A percentile compares a stretch with the other conserved stretches of the same genome.
phyloP scores from a whole-genome alignment of 1,140 invertebrate species.

The Copidosoma floridanum region DNA sequence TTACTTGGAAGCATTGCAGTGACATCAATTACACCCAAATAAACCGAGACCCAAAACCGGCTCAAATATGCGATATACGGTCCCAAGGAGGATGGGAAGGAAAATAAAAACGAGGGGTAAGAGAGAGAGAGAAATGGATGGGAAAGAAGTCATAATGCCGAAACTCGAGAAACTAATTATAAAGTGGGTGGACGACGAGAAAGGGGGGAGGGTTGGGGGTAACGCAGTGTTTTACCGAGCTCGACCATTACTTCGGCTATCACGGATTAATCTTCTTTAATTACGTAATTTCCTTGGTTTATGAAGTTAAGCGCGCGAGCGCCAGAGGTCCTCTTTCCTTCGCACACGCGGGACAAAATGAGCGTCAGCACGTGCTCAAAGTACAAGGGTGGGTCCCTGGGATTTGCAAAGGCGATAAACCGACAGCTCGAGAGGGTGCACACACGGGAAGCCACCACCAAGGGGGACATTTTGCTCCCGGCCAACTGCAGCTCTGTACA shows the following conservation, averaged over 20 bases:
- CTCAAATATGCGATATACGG: no score
- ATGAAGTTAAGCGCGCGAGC: slow-evolving; percentile 10
- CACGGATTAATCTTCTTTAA: slow-evolving; percentile 23
- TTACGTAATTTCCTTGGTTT: slow-evolving; percentile 22
- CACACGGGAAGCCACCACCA: no score
- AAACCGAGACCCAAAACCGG: no score
- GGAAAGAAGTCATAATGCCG: no score
- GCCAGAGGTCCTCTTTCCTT: no score
- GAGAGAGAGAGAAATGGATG: neutral
- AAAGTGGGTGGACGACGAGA: neutral
- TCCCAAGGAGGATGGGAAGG: neutral
- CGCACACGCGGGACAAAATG: slow-evolving; percentile 12
- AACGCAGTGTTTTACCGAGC: no score
- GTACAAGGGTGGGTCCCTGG: neutral
- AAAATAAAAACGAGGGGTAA: neutral
- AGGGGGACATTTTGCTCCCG: no score
- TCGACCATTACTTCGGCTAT: slow-evolving; percentile 13
- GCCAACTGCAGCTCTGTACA: neutral
- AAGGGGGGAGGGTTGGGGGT: no score
- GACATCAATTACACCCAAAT: no score
- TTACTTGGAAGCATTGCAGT: no score
- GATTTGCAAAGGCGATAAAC: neutral
- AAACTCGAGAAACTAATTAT: slow-evolving; percentile 24
- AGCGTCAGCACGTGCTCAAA: slow-evolving; percentile 19
- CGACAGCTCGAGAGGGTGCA: neutral